Evolutionary conservation across 2,888 invertebrate genomes (phyloP).

Genomic region (Lochmaea capreae): DNA sequence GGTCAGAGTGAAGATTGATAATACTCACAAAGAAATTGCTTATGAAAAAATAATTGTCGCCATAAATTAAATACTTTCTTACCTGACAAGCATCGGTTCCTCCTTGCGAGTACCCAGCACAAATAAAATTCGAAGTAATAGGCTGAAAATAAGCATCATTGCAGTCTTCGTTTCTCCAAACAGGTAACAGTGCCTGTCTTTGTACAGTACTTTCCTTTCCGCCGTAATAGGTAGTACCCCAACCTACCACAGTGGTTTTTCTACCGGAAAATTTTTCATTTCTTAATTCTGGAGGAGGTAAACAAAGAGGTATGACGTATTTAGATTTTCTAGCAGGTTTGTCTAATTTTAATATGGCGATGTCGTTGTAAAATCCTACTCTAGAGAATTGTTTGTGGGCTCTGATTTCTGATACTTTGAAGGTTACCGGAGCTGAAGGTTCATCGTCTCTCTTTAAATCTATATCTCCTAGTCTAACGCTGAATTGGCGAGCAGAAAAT

Average conservation of each 20-base stretch:
- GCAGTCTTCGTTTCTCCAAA: conserved; percentile 92
- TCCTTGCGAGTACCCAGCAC: conserved; percentile 89
- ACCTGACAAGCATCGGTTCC: conserved; percentile 95
- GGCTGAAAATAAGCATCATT: conserved; percentile 93
- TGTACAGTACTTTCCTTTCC: conserved; percentile 89
- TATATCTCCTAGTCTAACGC: conserved; percentile 89
- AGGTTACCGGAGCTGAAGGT: conserved; percentile 84
- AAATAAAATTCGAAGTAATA: conserved; percentile 89
- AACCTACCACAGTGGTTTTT: conserved; percentile 89
- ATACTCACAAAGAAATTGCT: too few relatives aligned
- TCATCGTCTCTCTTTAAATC: conserved; percentile 87
- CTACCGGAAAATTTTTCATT: conserved; percentile 78
- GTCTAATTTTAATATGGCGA: conserved; percentile 84
- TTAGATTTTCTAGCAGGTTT: conserved; percentile 83
- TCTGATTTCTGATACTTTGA: conserved; percentile 80
- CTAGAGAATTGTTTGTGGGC: conserved; percentile 89
- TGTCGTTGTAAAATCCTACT: conserved; percentile 95
- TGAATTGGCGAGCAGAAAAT: conserved; percentile 89
- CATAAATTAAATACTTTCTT: conserved; percentile 36
- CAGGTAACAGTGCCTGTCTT: conserved; percentile 85
- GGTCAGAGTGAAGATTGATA: too few relatives aligned
- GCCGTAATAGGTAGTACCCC: conserved; percentile 92
- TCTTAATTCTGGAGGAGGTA: conserved; percentile 74
- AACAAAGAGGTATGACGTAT: conserved; percentile 88
- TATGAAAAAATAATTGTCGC: too few relatives aligned